Evolutionary conservation across 1,140 invertebrate species (phyloP).

Genomic region (Zophobas morio): DNA sequence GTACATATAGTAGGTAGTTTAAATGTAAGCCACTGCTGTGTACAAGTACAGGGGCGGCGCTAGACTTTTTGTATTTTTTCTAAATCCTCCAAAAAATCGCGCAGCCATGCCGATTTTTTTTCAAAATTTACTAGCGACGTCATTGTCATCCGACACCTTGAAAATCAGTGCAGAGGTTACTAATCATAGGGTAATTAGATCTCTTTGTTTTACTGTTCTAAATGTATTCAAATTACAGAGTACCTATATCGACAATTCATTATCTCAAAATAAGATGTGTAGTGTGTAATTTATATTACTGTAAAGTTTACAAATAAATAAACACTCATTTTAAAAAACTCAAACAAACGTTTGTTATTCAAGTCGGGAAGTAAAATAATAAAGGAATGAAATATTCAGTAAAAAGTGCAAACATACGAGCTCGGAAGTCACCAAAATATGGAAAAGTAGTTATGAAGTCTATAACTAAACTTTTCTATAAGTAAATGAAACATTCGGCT

Average conservation of each 20-base stretch:
- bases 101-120: constrained; percentile 25
- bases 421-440: constrained; percentile 1
- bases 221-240: constrained; percentile 47
- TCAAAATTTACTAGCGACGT: constrained; percentile 39
- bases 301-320: constrained; percentile 52
- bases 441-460: constrained; percentile 23
- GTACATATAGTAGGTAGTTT: constrained; percentile 39
- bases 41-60: constrained; percentile 45
- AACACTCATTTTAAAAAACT: constrained; percentile 43
- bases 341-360: constrained; percentile 9
- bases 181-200: constrained; percentile 39
- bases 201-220: constrained; percentile 47
- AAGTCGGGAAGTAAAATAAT: background rate
- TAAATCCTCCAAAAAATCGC: constrained; percentile 12
- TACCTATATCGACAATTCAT: constrained; percentile 48
- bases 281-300: constrained; percentile 51
- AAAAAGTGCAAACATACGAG: background rate
- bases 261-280: constrained; percentile 50
- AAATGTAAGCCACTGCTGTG: constrained; percentile 42
- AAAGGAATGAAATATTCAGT: background rate
- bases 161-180: constrained; percentile 24
- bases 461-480: constrained; percentile 27
- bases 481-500: constrained; percentile 44
- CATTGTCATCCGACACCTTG: constrained; percentile 30
- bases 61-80: constrained; percentile 44